A percentile compares a stretch with the other conserved stretches of the same genome.
phyloP scores from a whole-genome alignment of 2,888 invertebrate species.

The Drosophila parthenogenetica region DNA sequence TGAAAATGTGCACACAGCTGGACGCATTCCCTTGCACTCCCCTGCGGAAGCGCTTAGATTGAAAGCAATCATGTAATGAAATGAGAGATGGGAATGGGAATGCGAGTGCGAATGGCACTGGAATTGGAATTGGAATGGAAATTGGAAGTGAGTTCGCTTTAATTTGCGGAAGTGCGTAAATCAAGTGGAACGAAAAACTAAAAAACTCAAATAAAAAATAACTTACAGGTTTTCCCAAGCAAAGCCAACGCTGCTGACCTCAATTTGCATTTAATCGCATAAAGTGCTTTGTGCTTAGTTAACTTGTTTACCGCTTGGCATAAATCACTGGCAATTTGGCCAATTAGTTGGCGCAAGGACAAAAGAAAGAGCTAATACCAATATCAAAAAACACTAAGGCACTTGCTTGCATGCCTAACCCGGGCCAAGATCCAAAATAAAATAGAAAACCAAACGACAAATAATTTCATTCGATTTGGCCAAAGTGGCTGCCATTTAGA shows the following conservation, averaged over 20 bases:
- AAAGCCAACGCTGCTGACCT: conserved; percentile 58
- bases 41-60: conserved; percentile 65
- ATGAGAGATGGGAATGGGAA: conserved; percentile 5
- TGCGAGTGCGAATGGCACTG: conserved; percentile 3
- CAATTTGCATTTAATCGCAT: conserved; percentile 61
- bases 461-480: conserved; percentile 50
- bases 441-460: conserved; percentile 48
- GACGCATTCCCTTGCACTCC: conserved; percentile 17
- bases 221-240: conserved; percentile 20
- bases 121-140: conserved; percentile 2
- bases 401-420: conserved; percentile 19
- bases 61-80: conserved; percentile 71
- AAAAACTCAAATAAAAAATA: conserved; percentile 1
- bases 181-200: conserved; percentile 42
- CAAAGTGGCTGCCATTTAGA: conserved; percentile 52
- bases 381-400: not conserved
- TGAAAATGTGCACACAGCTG: conserved; percentile 39
- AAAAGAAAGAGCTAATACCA: conserved; percentile 1
- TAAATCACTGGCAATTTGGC: conserved; percentile 67
- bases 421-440: conserved; percentile 7
- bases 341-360: conserved; percentile 59
- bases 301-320: conserved; percentile 30
- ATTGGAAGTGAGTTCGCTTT: conserved; percentile 21
- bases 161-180: conserved; percentile 67
- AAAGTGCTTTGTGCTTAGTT: conserved; percentile 39